Evolutionary conservation across 1,140 invertebrate genomes (phyloP).

Genomic region (Centruroides vittatus): DNA sequence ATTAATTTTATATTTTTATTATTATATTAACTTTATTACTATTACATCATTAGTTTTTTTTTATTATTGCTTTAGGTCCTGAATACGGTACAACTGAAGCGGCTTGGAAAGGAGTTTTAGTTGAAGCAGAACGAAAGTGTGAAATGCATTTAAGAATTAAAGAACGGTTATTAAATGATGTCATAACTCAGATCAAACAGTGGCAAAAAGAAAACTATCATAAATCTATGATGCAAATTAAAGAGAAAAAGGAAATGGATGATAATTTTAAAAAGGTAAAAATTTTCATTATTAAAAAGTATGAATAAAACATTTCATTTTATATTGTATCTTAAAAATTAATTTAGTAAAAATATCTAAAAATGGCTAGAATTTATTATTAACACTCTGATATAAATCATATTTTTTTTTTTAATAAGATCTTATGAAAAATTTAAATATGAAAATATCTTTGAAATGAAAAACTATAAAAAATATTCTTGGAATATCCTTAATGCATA

Average conservation of each 20-base stretch:
- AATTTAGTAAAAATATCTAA: no score
- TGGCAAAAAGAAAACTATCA: constrained; percentile 98
- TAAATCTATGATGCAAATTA: constrained; percentile 91
- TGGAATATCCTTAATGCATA: no score
- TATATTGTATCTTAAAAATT: neutral
- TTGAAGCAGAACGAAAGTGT: constrained; percentile 77
- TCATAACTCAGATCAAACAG: constrained; percentile 73
- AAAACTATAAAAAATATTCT: no score
- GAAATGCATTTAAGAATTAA: constrained; percentile 79
- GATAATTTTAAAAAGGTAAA: constrained; percentile 85
- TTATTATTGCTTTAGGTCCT: constrained; percentile 44
- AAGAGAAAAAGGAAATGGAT: constrained; percentile 95
- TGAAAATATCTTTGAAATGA: no score
- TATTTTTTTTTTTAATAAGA: no score
- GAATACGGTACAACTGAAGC: constrained; percentile 95
- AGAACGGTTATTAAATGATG: constrained; percentile 78
- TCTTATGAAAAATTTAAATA: no score
- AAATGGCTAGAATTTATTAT: no score
- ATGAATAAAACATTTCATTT: neutral
- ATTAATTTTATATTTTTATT: no score
- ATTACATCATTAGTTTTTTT: no score
- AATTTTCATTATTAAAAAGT: neutral
- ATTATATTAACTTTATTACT: no score
- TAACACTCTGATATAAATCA: no score
- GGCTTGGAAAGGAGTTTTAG: constrained; percentile 85